Base-by-base conservation (phyloP, 1,140 invertebrate species). In the Cephus cinctus region DNA sequence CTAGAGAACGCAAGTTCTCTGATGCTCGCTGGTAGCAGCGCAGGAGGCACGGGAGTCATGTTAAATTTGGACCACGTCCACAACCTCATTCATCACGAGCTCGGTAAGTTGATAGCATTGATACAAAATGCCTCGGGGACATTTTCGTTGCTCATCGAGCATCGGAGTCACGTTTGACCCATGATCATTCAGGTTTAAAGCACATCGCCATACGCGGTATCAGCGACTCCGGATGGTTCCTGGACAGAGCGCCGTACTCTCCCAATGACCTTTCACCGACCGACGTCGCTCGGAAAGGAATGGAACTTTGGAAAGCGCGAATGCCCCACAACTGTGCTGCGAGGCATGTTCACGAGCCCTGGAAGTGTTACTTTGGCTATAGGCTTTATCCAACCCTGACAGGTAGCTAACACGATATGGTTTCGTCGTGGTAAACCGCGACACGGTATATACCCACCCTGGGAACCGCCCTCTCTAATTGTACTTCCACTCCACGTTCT, bases 301-400 rank as follows among this genome's bases (percentile, higher is more conserved):
- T 91, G 65, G 81, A 87, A 52, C 64, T 93, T 25, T 97, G 94
- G 94, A 80, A 86, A 43, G 90, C 89, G 0, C 79, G 82, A 40
- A 82, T 96, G 31, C 92, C 93, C 0, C 80, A 81, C 36, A 78
- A 81, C 15, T 96, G 93, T 71, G 79, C 78, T 21, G 75, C 80
- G 21, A 70, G 80, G 32, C 87, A 92, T 67, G 71, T 78, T 12
- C 66, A 78, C 3, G 89, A 96, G 64, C 86, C 87, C 0, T 96
- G 92, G 92, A 81, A 87, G 43, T 97, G 94, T 70, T 96, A 91
- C 69, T 95, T 96, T 65, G 93, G 93, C 14, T 94, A 95, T 61
- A 79, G 87, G n/a, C 71, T 95, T 0, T 96, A 96, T 69, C 86
- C 89, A 1, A 90, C 90, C 1, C 73, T 96, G 4, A 85, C 87